Evolutionary conservation across 2,888 invertebrate genomes (phyloP), one percentile per base, ranked within the genome.

Genomic region (Pilophorus perplexus): DNA sequence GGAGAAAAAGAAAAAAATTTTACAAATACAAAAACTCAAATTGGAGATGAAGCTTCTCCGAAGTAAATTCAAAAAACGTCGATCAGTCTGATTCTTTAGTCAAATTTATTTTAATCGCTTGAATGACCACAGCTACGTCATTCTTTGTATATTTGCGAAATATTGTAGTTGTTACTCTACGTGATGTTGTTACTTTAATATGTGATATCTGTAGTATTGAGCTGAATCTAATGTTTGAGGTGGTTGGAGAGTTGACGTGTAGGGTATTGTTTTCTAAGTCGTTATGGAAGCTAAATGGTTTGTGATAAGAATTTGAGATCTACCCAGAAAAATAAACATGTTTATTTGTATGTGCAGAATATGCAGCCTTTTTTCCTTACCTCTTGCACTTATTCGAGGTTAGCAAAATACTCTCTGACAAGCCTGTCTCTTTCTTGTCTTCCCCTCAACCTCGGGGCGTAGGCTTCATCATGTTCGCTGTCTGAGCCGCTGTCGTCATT

Each of bases 1-100:
- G 16, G 23, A 52, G 1, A 8, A 52, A 16, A 8, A 27, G n/a
- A 28, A 52, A 25, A 4, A 22, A 18, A 22, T 3, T 2, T 52
- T 52, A 52, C 23, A 52, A 52, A 52, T 52, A 14, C 12, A 28
- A 52, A 44, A 44, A 44, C 18, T 44, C 14, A 5, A 44, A 44
- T 18, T 44, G 44, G 44, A 44, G 18, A 44, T 44, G 6, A 6
- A n/a, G 5, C 2, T 52, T 25, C 52, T 52, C 27, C 25, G 28
- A n/a, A 52, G 3, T n/a, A 52, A 52, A 25, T 12, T 52, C n/a
- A 22, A 25, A 52, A 22, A 25, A 52, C 20, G n/a, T 12, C 3
- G 18, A 3, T 8, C 3, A 52, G 18, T 25, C 52, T 23, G 14
- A 18, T 44, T 44, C 44, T 14, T 38, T 38, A n/a, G n/a, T n/a